Base-by-base conservation (phyloP, 2,888 invertebrate species). In the Apamea anceps region DNA sequence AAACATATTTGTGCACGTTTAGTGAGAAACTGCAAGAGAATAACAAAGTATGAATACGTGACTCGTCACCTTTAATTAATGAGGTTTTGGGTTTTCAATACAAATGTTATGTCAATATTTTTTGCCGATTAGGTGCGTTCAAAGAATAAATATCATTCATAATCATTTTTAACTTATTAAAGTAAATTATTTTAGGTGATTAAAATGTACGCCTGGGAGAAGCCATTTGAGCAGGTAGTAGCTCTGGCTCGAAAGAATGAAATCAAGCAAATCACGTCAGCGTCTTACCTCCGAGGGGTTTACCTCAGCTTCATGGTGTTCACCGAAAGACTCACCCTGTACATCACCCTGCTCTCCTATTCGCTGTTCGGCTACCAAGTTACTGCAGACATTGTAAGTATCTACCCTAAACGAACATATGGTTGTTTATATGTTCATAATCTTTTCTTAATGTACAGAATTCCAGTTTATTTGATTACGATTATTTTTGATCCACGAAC, bases 171-270 rank as follows among this genome's bases (percentile, higher is more conserved):
- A 37, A 48, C 12, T 15, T n/a, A n/a, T 0, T 60, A 21, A 42
- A 51, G 18, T 12, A 37, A 51, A 25, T 67, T 82, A 57, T 88
- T 97, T 91, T 96, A 98, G 97, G 99, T 99, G 4, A 99, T 99
- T 87, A 99, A 99, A 97, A 99, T 99, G 99, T 99, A 99, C 93
- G 98, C 99, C 6, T 99, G 99, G 98, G 99, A 99, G 94, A 98
- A 98, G 89, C 98, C 99, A 0, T 99, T 99, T 92, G 98, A 98
- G 82, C 97, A 98, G 85, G 97, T 99, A n/a, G 98, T 99, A 5
- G 97, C 98, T 15, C 94, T 97, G 74, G 98, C 98, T 2, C 96
- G 99, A 91, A 97, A 97, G 96, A 98, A 97, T 89, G 98, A 98
- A 90, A 97, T 98, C 84, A 96, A 97, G 73, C 97, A 97, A 89